Evolutionary conservation across 2,797 vertebrate genomes (phyloP), one percentile per base, ranked within the genome.

Genomic region (Luscinia luscinia): DNA sequence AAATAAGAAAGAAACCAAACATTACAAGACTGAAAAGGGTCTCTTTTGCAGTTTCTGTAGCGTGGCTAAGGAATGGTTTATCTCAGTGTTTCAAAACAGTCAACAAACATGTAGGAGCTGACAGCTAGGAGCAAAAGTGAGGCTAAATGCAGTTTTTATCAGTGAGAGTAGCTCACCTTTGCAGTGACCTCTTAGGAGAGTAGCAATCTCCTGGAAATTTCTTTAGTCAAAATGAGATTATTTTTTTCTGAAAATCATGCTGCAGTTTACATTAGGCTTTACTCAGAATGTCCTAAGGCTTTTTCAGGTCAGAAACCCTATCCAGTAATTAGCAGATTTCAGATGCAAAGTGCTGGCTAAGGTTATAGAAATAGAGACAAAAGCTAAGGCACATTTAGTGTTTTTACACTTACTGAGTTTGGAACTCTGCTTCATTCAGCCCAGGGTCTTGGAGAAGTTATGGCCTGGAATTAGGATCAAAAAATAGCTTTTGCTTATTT

Each of bases 351-450:
- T 27, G 38, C 40, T 67, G 19, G 17, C 27, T 72, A 19, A 78
- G 14, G 8, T 73, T 58, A 40, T 1, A 80, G 30, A 41, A 66
- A 59, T 3, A 52, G 15, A 77, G 8, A 27, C 18, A 84, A 81
- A 62, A 84, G 10, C 21, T 57, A n/a, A 86, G 46, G 26, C 32
- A 48, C 2, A 0, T 22, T 36, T 1, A 1, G 2, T 9, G 1
- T 13, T 84, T 54, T 63, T 30, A 24, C 15, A 12, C 9, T 43
- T 58, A 7, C 2, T 0, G 1, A 36, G 20, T 55, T 43, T 82
- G 46, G 38, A 22, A 9, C 13, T 36, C n/a, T 69, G 30, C 2
- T 54, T 80, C 14, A 17, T 78, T 87, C 72, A 73, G 15, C 7
- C 8, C 64, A 77, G n/a, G 9, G 9, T 36, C 24, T 34, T 21